phyloP scores from a whole-genome alignment of 1,140 invertebrate species.

The Chrysoperla carnea region DNA sequence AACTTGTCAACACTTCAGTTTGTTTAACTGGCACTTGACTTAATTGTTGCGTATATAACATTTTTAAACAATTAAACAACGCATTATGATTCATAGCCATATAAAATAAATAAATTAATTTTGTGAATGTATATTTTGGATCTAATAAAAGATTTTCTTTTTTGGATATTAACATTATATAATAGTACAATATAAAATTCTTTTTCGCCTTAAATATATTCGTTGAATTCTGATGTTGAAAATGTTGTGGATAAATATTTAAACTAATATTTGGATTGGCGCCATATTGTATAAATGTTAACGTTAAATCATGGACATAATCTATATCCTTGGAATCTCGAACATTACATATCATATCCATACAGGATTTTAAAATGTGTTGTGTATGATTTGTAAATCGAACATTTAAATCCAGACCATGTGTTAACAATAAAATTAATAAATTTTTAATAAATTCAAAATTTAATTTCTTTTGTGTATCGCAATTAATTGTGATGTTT shows the following conservation, averaged over 20 bases:
- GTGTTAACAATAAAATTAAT: slow-evolving; percentile 43
- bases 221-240: slow-evolving; percentile 20
- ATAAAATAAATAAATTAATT: slow-evolving; percentile 47
- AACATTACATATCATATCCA: slow-evolving; percentile 55
- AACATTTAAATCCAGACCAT: slow-evolving; percentile 47
- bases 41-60: slow-evolving; percentile 42
- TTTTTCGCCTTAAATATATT: slow-evolving; percentile 41
- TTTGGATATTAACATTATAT: slow-evolving; percentile 43
- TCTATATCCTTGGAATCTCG: slow-evolving; percentile 41
- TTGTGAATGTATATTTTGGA: slow-evolving; percentile 37
- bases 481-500: slow-evolving; percentile 47
- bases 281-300: slow-evolving; percentile 46
- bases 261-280: slow-evolving; percentile 42
- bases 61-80: slow-evolving; percentile 39
- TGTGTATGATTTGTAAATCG: slow-evolving; percentile 32
- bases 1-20: slow-evolving; percentile 35
- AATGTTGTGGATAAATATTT: slow-evolving; percentile 23
- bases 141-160: slow-evolving; percentile 50
- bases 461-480: slow-evolving; percentile 39
- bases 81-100: slow-evolving; percentile 45
- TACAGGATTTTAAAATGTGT: slow-evolving; percentile 44
- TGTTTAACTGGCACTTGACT: slow-evolving; percentile 42
- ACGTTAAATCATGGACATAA: slow-evolving; percentile 46
- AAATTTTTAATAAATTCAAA: slow-evolving; percentile 48
- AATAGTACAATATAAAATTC: slow-evolving; percentile 48